Conservation (phyloP, 2,888 invertebrate species). For the Glyphotaelius pellucidus region DNA sequence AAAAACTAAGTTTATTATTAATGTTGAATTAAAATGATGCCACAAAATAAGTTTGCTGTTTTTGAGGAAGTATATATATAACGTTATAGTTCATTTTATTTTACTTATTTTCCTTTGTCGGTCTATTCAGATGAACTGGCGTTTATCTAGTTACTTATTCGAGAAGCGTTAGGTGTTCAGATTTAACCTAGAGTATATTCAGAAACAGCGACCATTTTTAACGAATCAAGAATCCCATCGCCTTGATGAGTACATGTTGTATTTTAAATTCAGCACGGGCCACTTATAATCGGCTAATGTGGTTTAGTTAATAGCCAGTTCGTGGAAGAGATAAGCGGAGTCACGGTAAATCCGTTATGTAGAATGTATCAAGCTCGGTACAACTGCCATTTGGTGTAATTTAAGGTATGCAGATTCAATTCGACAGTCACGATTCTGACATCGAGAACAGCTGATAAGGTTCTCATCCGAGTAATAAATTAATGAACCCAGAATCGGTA, state of each 20-base stretch:
- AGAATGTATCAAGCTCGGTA: neutral
- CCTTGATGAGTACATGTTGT: neutral
- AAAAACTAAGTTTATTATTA: too few relatives aligned
- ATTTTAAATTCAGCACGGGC: neutral
- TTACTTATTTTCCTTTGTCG: neutral
- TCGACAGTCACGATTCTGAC: constrained; percentile 16
- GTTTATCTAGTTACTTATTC: neutral
- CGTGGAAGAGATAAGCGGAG: constrained; percentile 3
- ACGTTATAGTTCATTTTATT: neutral
- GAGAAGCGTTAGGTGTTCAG: neutral
- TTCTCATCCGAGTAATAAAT: neutral
- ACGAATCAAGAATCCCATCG: neutral
- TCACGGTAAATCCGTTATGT: neutral
- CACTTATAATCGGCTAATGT: neutral
- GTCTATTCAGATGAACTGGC: neutral
- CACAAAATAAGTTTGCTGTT: too few relatives aligned
- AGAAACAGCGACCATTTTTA: neutral
- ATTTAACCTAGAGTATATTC: neutral
- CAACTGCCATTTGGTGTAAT: constrained; percentile 16
- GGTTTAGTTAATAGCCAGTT: neutral
- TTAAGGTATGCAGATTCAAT: constrained; percentile 6
- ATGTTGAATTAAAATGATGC: too few relatives aligned
- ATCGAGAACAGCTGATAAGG: neutral
- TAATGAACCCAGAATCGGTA: neutral
- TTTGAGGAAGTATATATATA: too few relatives aligned